A percentile compares a stretch with the other conserved stretches of the same genome.
phyloP scores from a whole-genome alignment of 2,888 invertebrate species.

The Phasia obesa region DNA sequence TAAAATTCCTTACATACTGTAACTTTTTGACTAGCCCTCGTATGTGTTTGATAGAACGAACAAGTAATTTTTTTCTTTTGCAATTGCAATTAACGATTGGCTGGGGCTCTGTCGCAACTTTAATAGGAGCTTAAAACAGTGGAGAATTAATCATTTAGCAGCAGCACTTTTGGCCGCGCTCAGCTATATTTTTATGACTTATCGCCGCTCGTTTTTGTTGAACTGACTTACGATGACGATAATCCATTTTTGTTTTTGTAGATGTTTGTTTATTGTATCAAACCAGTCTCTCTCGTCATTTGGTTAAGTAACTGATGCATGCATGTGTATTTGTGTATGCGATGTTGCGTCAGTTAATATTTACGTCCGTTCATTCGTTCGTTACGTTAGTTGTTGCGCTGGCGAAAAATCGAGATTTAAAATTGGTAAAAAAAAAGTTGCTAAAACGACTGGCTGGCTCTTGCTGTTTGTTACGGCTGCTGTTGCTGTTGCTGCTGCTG shows the following conservation, averaged over 20 bases:
- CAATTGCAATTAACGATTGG: constrained; percentile 1
- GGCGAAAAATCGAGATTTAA: constrained; percentile 70
- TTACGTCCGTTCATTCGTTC: too few relatives aligned
- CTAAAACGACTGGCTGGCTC: constrained; percentile 45
- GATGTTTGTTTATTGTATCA: constrained; percentile 28
- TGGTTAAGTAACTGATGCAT: constrained; percentile 9
- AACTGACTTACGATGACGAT: too few relatives aligned
- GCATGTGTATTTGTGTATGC: constrained; percentile 22
- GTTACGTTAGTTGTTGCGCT: constrained; percentile 62
- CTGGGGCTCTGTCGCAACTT: constrained; percentile 13
- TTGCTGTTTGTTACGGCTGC: constrained; percentile 28
- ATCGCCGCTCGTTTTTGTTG: too few relatives aligned
- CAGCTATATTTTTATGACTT: constrained; percentile 29
- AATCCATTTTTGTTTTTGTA: too few relatives aligned
- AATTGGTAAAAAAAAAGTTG: constrained; percentile 46
- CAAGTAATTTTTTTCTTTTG: background rate
- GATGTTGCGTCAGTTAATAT: constrained; percentile 66
- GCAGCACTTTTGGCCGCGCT: constrained; percentile 13
- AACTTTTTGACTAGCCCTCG: too few relatives aligned
- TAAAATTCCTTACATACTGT: too few relatives aligned
- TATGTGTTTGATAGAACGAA: background rate
- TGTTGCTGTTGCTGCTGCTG: background rate
- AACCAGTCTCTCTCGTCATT: constrained; percentile 42
- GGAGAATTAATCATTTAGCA: background rate
- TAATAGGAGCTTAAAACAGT: constrained; percentile 1